Evolutionary conservation across 2,888 invertebrate species (phyloP).

Genomic region (Prenolepis imparis): DNA sequence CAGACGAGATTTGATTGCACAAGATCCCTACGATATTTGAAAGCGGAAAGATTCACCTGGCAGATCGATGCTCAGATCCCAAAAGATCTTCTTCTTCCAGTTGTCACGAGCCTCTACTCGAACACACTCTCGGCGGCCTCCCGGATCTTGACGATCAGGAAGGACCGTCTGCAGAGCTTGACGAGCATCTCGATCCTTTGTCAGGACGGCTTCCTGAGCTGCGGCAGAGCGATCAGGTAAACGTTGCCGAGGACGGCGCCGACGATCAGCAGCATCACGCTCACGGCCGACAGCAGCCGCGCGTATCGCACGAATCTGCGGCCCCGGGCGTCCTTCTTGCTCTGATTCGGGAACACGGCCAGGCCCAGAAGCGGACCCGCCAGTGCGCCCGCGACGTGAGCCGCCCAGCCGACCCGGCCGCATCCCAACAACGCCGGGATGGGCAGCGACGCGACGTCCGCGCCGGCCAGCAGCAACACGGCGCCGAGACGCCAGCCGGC

Average conservation of each 20-base stretch:
- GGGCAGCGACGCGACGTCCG: constrained; percentile 88
- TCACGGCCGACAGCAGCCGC: constrained; percentile 82
- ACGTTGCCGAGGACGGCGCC: constrained; percentile 84
- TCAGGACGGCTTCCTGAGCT: constrained; percentile 83
- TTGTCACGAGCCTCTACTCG: constrained; percentile 76
- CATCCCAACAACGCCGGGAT: constrained; percentile 83
- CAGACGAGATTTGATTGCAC: constrained; percentile 4
- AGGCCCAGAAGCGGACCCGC: constrained; percentile 90
- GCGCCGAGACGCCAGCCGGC: constrained; percentile 86
- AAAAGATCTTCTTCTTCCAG: not conserved
- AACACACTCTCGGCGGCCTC: constrained; percentile 83
- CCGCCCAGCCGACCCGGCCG: constrained; percentile 89
- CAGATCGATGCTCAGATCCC: not conserved
- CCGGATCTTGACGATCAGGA: constrained; percentile 84
- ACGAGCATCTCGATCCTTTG: constrained; percentile 84
- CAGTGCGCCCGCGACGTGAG: constrained; percentile 91
- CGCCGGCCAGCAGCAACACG: constrained; percentile 89
- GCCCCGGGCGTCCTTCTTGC: constrained; percentile 84
- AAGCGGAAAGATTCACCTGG: constrained; percentile 13
- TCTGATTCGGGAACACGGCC: constrained; percentile 86
- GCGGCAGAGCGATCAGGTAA: constrained; percentile 84
- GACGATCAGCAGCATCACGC: constrained; percentile 82
- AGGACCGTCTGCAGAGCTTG: constrained; percentile 83
- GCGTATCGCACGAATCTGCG: constrained; percentile 84
- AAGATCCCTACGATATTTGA: constrained; percentile 12